Conservation (phyloP, 2,888 invertebrate species). For the Eupithecia pulchellata region DNA sequence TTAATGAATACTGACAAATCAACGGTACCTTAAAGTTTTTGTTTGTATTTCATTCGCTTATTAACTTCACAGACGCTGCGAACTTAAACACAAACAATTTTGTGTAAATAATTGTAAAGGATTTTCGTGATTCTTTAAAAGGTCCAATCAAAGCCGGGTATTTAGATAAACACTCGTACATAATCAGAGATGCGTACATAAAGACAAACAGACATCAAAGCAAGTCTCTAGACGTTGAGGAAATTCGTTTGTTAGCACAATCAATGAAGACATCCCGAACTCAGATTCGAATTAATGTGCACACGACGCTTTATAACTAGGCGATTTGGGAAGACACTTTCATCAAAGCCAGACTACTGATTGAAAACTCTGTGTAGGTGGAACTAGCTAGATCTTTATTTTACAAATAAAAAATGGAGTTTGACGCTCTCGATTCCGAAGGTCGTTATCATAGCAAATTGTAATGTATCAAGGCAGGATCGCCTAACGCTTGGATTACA, state of each 20-base stretch:
- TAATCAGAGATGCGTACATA: slow-evolving; percentile 51
- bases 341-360: slow-evolving; percentile 12
- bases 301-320: slow-evolving; percentile 41
- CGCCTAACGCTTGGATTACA: neutral
- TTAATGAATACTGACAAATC: slow-evolving; percentile 34
- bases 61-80: slow-evolving; percentile 44
- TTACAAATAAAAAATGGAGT: neutral
- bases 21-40: slow-evolving; percentile 33
- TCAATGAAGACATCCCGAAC: slow-evolving; percentile 67
- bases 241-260: slow-evolving; percentile 73
- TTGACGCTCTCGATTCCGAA: neutral
- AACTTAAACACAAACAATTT: slow-evolving; percentile 56
- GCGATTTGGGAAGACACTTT: slow-evolving; percentile 43
- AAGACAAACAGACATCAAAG: slow-evolving; percentile 77
- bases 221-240: slow-evolving; percentile 64
- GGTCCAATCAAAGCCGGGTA: slow-evolving; percentile 40
- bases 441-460: neutral
- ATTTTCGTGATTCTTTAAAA: slow-evolving; percentile 46
- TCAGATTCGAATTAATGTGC: slow-evolving; percentile 53
- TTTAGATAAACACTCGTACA: slow-evolving; percentile 38
- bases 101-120: slow-evolving; percentile 51
- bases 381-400: neutral
- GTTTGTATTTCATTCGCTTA: slow-evolving; percentile 41
- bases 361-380: neutral
- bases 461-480: neutral